A percentile compares a stretch with the other conserved stretches of the same genome.
Evolutionary conservation across 2,797 vertebrate species (phyloP).

Genomic region (Semotilus atromaculatus): DNA sequence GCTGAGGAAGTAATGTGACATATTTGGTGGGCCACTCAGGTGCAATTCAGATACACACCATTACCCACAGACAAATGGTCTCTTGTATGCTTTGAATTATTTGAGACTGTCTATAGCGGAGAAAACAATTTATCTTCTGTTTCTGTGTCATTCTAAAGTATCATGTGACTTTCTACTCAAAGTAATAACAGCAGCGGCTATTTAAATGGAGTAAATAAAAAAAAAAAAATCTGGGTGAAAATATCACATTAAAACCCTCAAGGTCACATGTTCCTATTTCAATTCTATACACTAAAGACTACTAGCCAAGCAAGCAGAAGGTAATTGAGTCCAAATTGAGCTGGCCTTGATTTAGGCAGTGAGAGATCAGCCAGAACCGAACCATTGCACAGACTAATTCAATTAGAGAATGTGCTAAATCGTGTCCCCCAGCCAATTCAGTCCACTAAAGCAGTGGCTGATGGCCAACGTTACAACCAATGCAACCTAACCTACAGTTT

Average conservation of each 20-base stretch:
- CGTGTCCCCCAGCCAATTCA: slow-evolving; percentile 40
- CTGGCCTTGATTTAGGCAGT: slow-evolving; percentile 38
- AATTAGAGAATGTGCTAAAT: slow-evolving; percentile 60
- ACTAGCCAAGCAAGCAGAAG: slow-evolving; percentile 51
- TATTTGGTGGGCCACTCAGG: slow-evolving; percentile 22
- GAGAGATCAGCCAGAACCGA: slow-evolving; percentile 60
- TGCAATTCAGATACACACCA: slow-evolving; percentile 47
- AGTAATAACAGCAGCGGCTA: slow-evolving; percentile 15
- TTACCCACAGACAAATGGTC: slow-evolving; percentile 42
- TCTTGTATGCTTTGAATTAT: slow-evolving; percentile 16
- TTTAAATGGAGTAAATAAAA: slow-evolving; percentile 1
- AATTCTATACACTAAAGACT: slow-evolving; percentile 31
- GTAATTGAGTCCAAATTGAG: slow-evolving; percentile 67
- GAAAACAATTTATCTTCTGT: slow-evolving; percentile 35
- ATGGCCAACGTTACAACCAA: slow-evolving; percentile 7
- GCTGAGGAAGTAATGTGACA: slow-evolving; percentile 30
- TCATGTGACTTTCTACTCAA: slow-evolving; percentile 24
- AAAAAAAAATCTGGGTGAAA: neutral
- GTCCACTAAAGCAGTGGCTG: slow-evolving; percentile 31
- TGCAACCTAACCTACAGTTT: slow-evolving; percentile 9
- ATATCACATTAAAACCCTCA: neutral
- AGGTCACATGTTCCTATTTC: slow-evolving; percentile 4
- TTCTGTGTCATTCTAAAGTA: slow-evolving; percentile 6
- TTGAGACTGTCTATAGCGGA: neutral
- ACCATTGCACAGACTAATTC: slow-evolving; percentile 68